These are phyloP conservation scores for Eilema depressum DNA, from an alignment of 2,888 invertebrate genomes.

Conservation along the genomic window DNA sequence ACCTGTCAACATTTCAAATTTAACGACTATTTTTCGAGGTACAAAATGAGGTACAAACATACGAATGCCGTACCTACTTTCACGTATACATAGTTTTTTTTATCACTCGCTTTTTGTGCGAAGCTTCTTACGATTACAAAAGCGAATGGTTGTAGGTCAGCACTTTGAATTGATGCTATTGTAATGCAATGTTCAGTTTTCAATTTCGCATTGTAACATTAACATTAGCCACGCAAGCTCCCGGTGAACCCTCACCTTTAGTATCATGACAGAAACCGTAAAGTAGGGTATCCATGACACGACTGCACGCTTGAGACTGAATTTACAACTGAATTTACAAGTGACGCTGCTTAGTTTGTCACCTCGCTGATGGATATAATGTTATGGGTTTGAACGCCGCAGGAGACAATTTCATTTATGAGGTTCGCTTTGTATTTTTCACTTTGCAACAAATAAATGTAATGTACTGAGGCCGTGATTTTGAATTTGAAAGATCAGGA, in stretches of 20 bases:
- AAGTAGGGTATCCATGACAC: neutral
- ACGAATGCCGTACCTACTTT: neutral
- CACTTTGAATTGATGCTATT: constrained; percentile 3
- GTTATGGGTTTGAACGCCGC: neutral
- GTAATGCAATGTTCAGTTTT: neutral
- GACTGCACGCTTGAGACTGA: neutral
- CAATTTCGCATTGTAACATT: neutral
- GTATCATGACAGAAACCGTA: neutral
- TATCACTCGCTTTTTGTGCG: neutral
- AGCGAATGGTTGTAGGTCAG: neutral
- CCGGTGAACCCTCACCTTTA: constrained; percentile 4
- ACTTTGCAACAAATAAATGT: neutral
- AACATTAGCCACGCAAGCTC: neutral
- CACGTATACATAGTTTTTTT: neutral
- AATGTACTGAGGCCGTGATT: neutral
- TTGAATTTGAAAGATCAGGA: neutral
- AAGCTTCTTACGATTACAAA: neutral
- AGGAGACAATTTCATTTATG: neutral
- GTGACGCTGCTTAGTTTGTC: neutral
- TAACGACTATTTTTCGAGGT: neutral
- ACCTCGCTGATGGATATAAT: constrained; percentile 1
- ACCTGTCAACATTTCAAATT: neutral
- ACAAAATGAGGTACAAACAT: no score
- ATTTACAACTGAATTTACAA: neutral
- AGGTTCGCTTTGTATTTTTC: neutral